Conservation (phyloP, 2,113 vertebrate genomes). For the Jacana jacana region DNA sequence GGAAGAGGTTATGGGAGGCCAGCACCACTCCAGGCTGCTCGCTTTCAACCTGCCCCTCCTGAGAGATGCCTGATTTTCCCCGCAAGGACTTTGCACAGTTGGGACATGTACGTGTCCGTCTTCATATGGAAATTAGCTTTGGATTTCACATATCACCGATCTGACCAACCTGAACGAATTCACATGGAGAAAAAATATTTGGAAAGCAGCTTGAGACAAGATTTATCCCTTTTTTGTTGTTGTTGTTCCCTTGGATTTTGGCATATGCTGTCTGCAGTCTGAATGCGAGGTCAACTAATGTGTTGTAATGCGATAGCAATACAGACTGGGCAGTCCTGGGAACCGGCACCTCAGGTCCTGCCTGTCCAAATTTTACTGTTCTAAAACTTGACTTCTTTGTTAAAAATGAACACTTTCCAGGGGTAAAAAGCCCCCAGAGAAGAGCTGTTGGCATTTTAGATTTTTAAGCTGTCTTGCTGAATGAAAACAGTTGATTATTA, state of each 20-base stretch:
- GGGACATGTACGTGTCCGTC: not conserved
- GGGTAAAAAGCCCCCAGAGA: constrained; percentile 34
- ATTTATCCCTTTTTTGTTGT: not conserved
- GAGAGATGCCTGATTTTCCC: not conserved
- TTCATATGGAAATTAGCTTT: not conserved
- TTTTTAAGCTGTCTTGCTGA: constrained; percentile 47
- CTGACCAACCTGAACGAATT: not conserved
- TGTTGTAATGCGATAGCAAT: constrained; percentile 1
- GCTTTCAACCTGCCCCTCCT: not conserved
- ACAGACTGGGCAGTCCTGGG: constrained; percentile 41
- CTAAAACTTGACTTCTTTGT: constrained; percentile 39
- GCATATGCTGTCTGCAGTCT: not conserved
- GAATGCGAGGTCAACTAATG: constrained; percentile 5
- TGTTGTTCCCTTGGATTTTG: not conserved
- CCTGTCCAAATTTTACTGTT: constrained; percentile 48
- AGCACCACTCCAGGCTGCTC: not conserved
- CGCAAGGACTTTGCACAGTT: not conserved
- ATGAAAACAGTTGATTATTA: constrained; percentile 55
- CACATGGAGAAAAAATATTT: not conserved
- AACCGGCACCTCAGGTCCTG: constrained; percentile 24
- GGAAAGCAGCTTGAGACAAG: constrained; percentile 45
- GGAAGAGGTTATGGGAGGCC: not conserved
- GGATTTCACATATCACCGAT: not conserved
- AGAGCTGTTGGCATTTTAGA: constrained; percentile 56
- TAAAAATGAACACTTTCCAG: constrained; percentile 51